phyloP scores from a whole-genome alignment of 2,888 invertebrate species.

The Tyria jacobaeae region DNA sequence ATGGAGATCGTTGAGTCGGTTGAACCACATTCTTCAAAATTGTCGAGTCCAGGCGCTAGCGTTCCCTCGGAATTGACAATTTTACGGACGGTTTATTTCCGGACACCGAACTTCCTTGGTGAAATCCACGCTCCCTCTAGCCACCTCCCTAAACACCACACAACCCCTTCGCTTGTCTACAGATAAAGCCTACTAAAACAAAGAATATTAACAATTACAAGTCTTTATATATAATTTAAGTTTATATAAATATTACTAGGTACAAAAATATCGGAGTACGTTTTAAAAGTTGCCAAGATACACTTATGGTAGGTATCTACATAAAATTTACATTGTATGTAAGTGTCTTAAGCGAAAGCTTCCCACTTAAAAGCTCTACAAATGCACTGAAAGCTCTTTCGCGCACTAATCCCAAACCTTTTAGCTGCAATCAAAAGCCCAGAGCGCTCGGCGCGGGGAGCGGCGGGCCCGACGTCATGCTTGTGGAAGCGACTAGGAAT shows the following conservation, averaged over 20 bases:
- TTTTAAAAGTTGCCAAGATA: slow-evolving; percentile 44
- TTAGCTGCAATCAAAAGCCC: slow-evolving; percentile 87
- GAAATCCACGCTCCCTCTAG: slow-evolving; percentile 65
- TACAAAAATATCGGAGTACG: slow-evolving; percentile 36
- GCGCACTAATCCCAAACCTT: slow-evolving; percentile 87
- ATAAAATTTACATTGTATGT: slow-evolving; percentile 86
- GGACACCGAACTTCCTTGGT: slow-evolving; percentile 85
- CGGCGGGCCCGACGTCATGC: slow-evolving; percentile 72
- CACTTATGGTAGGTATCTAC: slow-evolving; percentile 68
- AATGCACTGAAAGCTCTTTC: slow-evolving; percentile 87
- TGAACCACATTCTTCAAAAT: slow-evolving; percentile 69
- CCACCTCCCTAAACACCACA: slow-evolving; percentile 56
- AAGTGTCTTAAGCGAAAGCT: slow-evolving; percentile 87
- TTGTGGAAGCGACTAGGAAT: slow-evolving; percentile 86
- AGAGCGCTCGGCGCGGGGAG: slow-evolving; percentile 71
- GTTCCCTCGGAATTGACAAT: slow-evolving; percentile 88
- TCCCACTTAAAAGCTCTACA: slow-evolving; percentile 87
- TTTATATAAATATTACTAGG: slow-evolving; percentile 25
- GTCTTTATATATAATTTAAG: slow-evolving; percentile 22
- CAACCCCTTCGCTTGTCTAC: slow-evolving; percentile 68
- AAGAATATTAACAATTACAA: slow-evolving; percentile 40
- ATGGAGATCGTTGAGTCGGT: slow-evolving; percentile 51
- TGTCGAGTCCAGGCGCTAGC: slow-evolving; percentile 75
- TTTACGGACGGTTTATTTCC: slow-evolving; percentile 90
- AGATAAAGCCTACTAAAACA: slow-evolving; percentile 57